Base-by-base conservation (phyloP, 1,140 invertebrate species). In the Drosophila tristis region DNA sequence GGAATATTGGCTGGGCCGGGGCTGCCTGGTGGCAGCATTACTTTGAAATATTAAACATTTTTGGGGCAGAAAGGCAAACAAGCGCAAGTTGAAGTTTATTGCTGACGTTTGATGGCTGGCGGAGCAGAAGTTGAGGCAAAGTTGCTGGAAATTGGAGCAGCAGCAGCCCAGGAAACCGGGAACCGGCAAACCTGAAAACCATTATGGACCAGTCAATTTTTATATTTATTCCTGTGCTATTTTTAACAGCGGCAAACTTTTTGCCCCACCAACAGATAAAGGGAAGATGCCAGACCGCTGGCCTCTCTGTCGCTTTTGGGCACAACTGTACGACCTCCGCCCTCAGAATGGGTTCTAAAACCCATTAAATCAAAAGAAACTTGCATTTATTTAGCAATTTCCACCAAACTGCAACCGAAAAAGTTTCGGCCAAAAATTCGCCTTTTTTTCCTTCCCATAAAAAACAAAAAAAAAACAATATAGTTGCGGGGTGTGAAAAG, bases 321-420 rank as follows among this genome's bases (percentile, higher is more conserved):
- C 66, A 49, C 70, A 72, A 74, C 71, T 74, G 71, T 73, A 72
- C 67, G 23, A 35, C 50, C 68, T 11, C 2, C 4, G 1, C 35
- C 4, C 35, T 11, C 35, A 13, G 8, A 39, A 39, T 39, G 35
- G 35, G 35, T n/a, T 31, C 1, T 55, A 15, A n/a, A 50, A 48
- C 6, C 26, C 44, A 80, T 90, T 90, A 90, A 90, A 84, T 90
- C 85, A 78, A 39, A 39, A 39, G 80, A 72, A 90, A 78, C 85
- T 90, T 80, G 85, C 85, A 90, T 90, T 90, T 90, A 90, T 90
- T 90, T 90, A 75, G 85, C 85, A 84, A 90, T 90, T 90, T 90
- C 64, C 81, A 58, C 44, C 62, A 62, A 47, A 64, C 59, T 50
- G 67, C 55, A 61, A 74, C 39, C 26, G 70, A 60, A 68, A 68